Base-by-base conservation (phyloP, 92 coral and sea anemone species). In the Porites rus region DNA sequence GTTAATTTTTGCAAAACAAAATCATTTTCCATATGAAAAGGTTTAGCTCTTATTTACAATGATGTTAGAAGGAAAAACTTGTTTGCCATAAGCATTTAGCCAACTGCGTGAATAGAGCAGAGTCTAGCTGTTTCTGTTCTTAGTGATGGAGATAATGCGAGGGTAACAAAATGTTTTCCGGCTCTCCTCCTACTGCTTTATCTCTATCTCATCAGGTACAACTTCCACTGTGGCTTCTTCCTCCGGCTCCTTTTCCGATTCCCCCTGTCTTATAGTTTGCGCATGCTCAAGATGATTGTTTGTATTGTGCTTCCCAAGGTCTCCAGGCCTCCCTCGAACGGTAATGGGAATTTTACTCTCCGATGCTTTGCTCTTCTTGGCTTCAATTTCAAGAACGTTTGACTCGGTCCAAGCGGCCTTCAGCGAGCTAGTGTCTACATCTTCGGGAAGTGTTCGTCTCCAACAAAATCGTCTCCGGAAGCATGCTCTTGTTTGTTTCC, bases 221-320 rank as follows among this genome's bases (percentile, higher is more conserved):
- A 92, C 82, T 72, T 92, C 95, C 2, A 92, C 90, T 8, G 93
- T 89, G n/a, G 84, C 84, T 7, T 92, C 93, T 2, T 92, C 93
- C 6, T 86, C 86, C n/a, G n/a, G n/a, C n/a, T 10, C 12, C 4
- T 67, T 46, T 4, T 11, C 10, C 12, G 19, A 28, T 3, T 79
- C 13, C 16, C 16, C 74, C 4, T 50, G 14, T 61, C 18, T 82
- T 2, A 62, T 73, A 8, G 2, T 21, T 19, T 82, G 17, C 51
- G 51, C 74, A 21, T 51, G 61, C 28, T 4, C 28, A 9, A 18
- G 6, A 52, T 31, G 58, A 16, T 52, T 85, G 43, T 65, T 76
- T 2, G 52, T 7, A 1, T 50, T 61, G 24, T 9, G 69, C 50
- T 50, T 68, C 18, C 14, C 9, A 25, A 62, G 43, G 24, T 75